Base-by-base conservation (phyloP, 1,140 invertebrate genomes). In the Drosophila suzukii region DNA sequence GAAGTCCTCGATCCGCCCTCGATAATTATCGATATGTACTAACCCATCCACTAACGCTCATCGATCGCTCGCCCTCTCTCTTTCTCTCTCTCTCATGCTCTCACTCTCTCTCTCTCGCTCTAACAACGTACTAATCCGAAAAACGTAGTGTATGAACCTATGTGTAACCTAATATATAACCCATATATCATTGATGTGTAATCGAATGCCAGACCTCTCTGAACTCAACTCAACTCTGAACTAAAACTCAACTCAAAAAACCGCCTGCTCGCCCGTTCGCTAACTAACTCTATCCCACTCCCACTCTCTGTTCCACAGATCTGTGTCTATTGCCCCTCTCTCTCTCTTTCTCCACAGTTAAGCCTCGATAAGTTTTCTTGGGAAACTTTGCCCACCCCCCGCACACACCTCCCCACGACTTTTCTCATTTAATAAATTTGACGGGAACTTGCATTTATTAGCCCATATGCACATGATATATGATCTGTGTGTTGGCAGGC, bases 121-220 rank as follows among this genome's bases (percentile, higher is more conserved):
- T 57, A 50, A 55, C 38, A 55, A 56, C 57, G 30, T 70, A 70
- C 66, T 55, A 57, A 66, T 49, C 53, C 44, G 38, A 68, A 30
- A 30, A 50, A 36, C 8, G 68, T 71, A 71, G 68, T 71, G 68
- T 71, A 71, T 71, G 68, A 71, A 50, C 68, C 65, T 71, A 58
- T 58, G 66, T 71, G 68, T 71, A 58, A 71, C 51, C 38, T 41
- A 43, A 41, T 70, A 58, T 71, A 17, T 71, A 71, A 41, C 27
- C 53, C 63, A 49, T 50, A 70, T 57, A 57, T 70, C 67, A 71
- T 71, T 71, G 68, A 71, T 71, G 68, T 71, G 68, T 71, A 71
- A 71, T 65, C 68, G 68, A 71, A 71, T 71, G 68, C 68, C 65
- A 71, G 65, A 70, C 67, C 49, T 75, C 53, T 63, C 47, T 73